Conservation (phyloP, 2,113 vertebrate genomes). For the Erythrocercus mccallii region DNA sequence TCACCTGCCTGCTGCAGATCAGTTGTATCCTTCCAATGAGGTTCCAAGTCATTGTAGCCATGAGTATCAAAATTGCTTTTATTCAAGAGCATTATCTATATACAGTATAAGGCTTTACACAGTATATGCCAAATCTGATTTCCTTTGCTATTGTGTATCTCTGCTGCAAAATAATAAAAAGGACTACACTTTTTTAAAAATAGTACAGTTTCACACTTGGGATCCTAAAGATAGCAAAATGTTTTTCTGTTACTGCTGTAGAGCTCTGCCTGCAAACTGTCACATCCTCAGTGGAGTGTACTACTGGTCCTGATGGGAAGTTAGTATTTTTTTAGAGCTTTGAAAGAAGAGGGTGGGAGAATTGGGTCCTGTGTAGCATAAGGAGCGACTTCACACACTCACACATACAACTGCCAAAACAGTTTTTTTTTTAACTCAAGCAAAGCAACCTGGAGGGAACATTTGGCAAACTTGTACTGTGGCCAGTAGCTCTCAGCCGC, state of each 20-base stretch:
- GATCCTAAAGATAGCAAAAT: constrained; percentile 12
- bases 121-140: neutral
- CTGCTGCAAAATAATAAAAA: neutral
- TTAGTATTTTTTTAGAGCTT: neutral
- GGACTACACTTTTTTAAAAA: neutral
- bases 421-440: neutral
- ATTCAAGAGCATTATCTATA: neutral
- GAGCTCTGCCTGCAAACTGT: neutral
- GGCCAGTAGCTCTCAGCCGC: neutral
- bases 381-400: neutral
- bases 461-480: neutral
- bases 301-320: neutral
- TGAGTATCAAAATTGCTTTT: neutral
- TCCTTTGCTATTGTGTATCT: neutral
- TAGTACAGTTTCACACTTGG: neutral
- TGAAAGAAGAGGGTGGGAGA: neutral
- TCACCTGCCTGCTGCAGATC: neutral
- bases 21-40: neutral
- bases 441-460: neutral
- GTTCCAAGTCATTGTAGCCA: neutral
- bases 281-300: neutral
- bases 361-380: neutral
- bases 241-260: neutral
- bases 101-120: neutral
- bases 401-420: neutral